Conservation (phyloP, 2,888 invertebrate species). For the Neelides folsomi region DNA sequence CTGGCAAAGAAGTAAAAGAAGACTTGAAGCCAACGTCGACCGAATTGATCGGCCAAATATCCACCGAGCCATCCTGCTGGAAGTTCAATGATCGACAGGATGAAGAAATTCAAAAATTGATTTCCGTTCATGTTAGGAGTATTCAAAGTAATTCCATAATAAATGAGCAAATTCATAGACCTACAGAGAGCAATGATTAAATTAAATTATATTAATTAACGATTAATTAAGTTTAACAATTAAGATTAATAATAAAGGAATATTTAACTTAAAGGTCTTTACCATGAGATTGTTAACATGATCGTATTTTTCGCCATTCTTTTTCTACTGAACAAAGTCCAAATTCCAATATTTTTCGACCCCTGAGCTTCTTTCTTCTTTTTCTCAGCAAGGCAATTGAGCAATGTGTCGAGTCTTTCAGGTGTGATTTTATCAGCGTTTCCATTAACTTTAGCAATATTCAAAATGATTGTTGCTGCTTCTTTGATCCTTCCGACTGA, state of each 20-base stretch:
- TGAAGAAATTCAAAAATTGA: conserved; percentile 53
- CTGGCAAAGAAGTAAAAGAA: conserved; percentile 40
- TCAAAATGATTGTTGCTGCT: conserved; percentile 13
- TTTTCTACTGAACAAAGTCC: conserved; percentile 6
- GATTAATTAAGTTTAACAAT: too few relatives aligned
- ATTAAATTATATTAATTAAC: too few relatives aligned
- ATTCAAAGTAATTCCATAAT: conserved; percentile 35
- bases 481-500: conserved; percentile 22
- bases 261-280: too few relatives aligned
- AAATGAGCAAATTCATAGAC: conserved; percentile 34
- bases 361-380: background rate
- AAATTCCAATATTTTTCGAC: conserved; percentile 1
- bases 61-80: conserved; percentile 47
- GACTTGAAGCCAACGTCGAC: conserved; percentile 43
- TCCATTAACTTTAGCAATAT: conserved; percentile 19
- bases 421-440: conserved; percentile 4
- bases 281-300: conserved; percentile 14
- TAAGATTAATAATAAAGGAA: too few relatives aligned
- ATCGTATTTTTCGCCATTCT: conserved; percentile 4
- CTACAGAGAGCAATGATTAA: conserved; percentile 13
- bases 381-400: conserved; percentile 1
- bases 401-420: background rate
- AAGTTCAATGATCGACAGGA: conserved; percentile 50
- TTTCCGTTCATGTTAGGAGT: conserved; percentile 44
- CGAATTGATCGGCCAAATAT: conserved; percentile 38